phyloP scores from a whole-genome alignment of 2,113 vertebrate genomes.

The Bucco capensis region DNA sequence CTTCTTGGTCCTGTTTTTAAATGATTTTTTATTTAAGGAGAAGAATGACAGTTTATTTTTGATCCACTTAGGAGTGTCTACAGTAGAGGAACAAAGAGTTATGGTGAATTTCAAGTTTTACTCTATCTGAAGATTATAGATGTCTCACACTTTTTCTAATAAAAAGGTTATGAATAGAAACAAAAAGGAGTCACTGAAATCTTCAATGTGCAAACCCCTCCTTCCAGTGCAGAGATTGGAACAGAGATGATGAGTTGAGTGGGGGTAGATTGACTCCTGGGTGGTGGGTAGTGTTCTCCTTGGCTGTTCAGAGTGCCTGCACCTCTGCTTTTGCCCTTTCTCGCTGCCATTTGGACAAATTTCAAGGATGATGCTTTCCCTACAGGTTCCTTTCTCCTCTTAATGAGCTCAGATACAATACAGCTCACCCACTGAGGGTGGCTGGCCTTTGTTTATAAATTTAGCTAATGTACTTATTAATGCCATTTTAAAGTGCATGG shows the following conservation, averaged over 20 bases:
- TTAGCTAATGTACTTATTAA: neutral
- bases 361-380: neutral
- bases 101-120: neutral
- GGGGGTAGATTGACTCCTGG: neutral
- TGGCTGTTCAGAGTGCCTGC: accelerated
- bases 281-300: too few species aligned
- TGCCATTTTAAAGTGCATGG: neutral
- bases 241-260: neutral
- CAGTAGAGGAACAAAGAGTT: neutral
- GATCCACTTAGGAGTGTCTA: accelerated
- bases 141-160: neutral
- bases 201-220: neutral
- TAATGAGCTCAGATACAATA: neutral
- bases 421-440: neutral
- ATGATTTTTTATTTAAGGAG: neutral
- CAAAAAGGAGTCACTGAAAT: neutral
- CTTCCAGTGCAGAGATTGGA: neutral
- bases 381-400: neutral
- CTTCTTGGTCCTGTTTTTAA: neutral
- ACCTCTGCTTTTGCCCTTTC: neutral
- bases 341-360: neutral
- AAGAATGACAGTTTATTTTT: neutral
- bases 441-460: neutral
- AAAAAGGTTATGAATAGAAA: neutral
- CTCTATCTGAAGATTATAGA: neutral